Evolutionary conservation across 2,888 invertebrate genomes (phyloP).

Genomic region (Amphimallon solstitiale): DNA sequence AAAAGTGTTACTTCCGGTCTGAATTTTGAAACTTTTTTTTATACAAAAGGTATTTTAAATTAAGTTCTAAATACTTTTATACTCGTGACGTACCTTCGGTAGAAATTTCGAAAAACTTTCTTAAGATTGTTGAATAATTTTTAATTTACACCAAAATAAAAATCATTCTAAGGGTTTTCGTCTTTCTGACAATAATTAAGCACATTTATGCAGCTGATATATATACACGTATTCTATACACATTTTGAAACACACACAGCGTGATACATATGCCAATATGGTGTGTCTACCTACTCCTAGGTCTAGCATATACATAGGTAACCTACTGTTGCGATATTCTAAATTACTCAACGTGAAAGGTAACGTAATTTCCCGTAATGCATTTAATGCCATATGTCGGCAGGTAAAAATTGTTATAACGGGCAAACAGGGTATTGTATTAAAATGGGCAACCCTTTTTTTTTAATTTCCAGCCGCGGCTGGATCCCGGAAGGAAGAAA

Average conservation of each 20-base stretch:
- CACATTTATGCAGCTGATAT: background rate
- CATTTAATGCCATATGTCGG: slow-evolving; percentile 58
- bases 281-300: background rate
- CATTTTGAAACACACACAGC: slow-evolving; percentile 2
- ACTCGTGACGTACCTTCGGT: too few species aligned
- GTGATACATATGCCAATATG: slow-evolving; percentile 1
- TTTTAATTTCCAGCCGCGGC: slow-evolving; percentile 52
- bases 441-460: slow-evolving; percentile 60
- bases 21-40: too few species aligned
- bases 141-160: too few species aligned
- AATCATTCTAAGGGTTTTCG: too few species aligned
- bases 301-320: too few species aligned
- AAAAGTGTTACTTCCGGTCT: too few species aligned
- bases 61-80: too few species aligned
- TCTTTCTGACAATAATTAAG: too few species aligned
- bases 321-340: slow-evolving; percentile 2
- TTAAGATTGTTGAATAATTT: too few species aligned
- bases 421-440: slow-evolving; percentile 50
- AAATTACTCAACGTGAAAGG: slow-evolving; percentile 15
- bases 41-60: too few species aligned
- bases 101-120: too few species aligned
- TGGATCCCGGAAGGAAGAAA: slow-evolving; percentile 62
- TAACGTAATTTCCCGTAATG: slow-evolving; percentile 43
- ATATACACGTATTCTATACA: background rate
- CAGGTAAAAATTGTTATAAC: slow-evolving; percentile 54